These are phyloP conservation scores for Drosophila paramelanica DNA, from an alignment of 2,888 invertebrate species.

Conservation along the genomic window DNA sequence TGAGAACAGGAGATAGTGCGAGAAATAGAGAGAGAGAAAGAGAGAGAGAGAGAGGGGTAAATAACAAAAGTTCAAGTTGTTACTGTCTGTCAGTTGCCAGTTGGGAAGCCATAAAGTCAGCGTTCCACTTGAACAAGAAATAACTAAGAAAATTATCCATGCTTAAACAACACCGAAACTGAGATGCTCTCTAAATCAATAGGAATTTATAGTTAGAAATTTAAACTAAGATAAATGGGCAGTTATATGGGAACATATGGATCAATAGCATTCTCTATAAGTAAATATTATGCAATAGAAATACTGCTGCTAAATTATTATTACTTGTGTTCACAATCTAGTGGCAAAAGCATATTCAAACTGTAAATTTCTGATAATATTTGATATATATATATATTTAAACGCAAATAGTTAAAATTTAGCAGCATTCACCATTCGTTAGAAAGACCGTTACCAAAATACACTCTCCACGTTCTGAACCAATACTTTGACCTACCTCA, in stretches of 20 bases:
- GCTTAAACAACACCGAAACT: not conserved
- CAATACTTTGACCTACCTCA: slow-evolving; percentile 87
- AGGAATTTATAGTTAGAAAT: not conserved
- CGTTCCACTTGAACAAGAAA: slow-evolving; percentile 48
- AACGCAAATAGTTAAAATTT: too few relatives aligned
- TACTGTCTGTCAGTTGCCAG: slow-evolving; percentile 58
- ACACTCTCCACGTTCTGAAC: not conserved
- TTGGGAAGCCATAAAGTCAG: slow-evolving; percentile 68
- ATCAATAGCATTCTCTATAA: too few relatives aligned
- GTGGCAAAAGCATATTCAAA: too few relatives aligned
- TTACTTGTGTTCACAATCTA: too few relatives aligned
- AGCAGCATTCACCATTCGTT: not conserved
- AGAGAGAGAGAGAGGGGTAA: not conserved
- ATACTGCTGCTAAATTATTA: too few relatives aligned
- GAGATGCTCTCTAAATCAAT: slow-evolving; percentile 7
- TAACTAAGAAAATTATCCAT: slow-evolving; percentile 4
- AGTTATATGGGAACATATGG: too few relatives aligned
- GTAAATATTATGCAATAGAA: too few relatives aligned
- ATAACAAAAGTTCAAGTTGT: slow-evolving; percentile 63
- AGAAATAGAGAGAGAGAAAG: not conserved
- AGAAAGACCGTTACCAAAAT: slow-evolving; percentile 4
- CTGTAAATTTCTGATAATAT: too few relatives aligned
- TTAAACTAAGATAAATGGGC: too few relatives aligned
- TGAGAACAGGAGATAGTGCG: slow-evolving; percentile 8
- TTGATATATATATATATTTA: too few relatives aligned